These are phyloP conservation scores for Neotoxoptera formosana DNA, from an alignment of 1,140 invertebrate species.

Conservation along the genomic window DNA sequence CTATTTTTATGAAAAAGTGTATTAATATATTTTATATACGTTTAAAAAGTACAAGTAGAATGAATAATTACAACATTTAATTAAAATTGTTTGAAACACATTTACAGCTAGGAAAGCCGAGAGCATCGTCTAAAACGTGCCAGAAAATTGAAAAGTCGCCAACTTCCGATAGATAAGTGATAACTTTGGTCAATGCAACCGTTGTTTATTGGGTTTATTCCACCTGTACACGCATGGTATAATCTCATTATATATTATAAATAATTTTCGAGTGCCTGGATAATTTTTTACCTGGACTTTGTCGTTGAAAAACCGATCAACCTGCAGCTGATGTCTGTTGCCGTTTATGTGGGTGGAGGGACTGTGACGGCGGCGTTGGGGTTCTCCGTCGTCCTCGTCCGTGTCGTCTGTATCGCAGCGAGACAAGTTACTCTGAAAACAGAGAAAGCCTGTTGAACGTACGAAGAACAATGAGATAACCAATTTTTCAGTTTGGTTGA, in stretches of 20 bases:
- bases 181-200: not conserved
- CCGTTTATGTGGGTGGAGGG: not conserved
- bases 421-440: slow-evolving; percentile 43
- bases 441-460: not conserved
- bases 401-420: slow-evolving; percentile 27
- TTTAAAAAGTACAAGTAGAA: not conserved
- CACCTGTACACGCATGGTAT: too few relatives aligned
- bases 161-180: not conserved
- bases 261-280: not conserved
- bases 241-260: not conserved
- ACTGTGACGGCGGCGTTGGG: not conserved
- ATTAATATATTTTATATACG: not conserved
- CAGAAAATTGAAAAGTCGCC: not conserved
- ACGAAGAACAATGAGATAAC: not conserved
- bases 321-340: not conserved
- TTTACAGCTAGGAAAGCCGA: not conserved
- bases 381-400: not conserved
- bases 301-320: slow-evolving; percentile 38
- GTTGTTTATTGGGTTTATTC: too few relatives aligned
- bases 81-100: not conserved
- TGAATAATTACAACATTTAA: too few relatives aligned
- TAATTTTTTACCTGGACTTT: slow-evolving; percentile 45
- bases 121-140: not conserved
- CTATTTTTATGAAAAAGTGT: too few relatives aligned
- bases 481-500: not conserved